phyloP scores from a whole-genome alignment of 2,797 vertebrate genomes.

The Scolopax rusticola region DNA sequence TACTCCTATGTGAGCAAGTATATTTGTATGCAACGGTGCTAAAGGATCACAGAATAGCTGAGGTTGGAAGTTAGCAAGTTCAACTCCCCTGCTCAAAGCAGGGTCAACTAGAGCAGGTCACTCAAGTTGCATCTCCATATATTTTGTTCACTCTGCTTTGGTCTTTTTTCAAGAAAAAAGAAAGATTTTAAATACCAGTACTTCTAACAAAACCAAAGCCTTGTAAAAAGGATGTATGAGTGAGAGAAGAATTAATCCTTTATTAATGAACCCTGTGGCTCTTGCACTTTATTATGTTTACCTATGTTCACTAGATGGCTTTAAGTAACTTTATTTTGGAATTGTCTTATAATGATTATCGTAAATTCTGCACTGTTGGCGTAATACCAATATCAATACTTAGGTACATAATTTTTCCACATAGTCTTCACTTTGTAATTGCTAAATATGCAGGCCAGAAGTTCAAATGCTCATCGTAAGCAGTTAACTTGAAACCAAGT shows the following conservation, averaged over 20 bases:
- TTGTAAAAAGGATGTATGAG: not conserved
- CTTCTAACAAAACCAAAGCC: not conserved
- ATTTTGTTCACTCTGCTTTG: not conserved
- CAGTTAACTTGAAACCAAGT: slow-evolving; percentile 22
- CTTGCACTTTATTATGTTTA: not conserved
- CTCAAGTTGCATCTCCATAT: not conserved
- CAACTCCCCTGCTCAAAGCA: not conserved
- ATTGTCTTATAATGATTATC: not conserved
- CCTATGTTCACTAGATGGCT: not conserved
- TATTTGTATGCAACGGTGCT: not conserved
- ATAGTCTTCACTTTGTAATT: not conserved
- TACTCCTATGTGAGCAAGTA: not conserved
- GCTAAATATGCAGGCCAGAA: not conserved
- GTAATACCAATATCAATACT: not conserved
- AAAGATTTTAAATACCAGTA: not conserved
- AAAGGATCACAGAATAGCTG: not conserved
- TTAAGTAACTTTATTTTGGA: not conserved
- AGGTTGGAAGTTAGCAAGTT: not conserved
- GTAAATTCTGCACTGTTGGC: not conserved
- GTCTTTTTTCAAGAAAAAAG: not conserved
- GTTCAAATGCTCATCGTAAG: not conserved
- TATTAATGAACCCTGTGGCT: not conserved
- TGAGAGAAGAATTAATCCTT: not conserved
- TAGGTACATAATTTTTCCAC: not conserved
- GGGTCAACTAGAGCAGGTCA: not conserved